phyloP scores from a whole-genome alignment of 2,113 vertebrate species.

The Paracanthobrama guichenoti region DNA sequence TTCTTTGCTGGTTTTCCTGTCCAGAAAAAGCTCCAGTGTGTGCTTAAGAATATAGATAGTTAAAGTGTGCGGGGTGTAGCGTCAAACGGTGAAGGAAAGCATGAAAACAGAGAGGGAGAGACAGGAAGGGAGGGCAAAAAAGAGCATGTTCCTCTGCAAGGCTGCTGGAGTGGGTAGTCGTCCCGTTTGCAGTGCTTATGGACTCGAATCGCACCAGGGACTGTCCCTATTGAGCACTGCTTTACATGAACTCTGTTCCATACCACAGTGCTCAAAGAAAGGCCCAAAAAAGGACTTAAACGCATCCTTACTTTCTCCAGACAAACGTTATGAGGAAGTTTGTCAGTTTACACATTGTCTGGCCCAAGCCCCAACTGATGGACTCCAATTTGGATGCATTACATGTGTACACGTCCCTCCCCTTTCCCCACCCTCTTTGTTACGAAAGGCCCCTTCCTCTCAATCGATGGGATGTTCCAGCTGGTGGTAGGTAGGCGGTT shows the following conservation, averaged over 20 bases:
- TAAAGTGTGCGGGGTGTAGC: conserved; percentile 46
- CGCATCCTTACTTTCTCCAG: conserved; percentile 64
- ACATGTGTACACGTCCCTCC: conserved; percentile 57
- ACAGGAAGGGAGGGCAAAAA: conserved; percentile 75
- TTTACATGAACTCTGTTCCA: conserved; percentile 84
- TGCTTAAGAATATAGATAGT: conserved; percentile 47
- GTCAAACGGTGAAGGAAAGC: conserved; percentile 77
- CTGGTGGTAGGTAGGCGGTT: conserved; percentile 87
- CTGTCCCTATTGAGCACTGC: conserved; percentile 85
- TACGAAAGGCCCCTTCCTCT: conserved; percentile 77
- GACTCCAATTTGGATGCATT: conserved; percentile 82
- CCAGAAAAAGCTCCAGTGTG: conserved; percentile 36
- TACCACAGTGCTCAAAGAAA: conserved; percentile 32
- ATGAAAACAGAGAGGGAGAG: conserved; percentile 66
- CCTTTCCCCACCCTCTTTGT: conserved; percentile 73
- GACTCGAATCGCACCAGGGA: conserved; percentile 88
- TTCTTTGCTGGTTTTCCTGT: conserved; percentile 79
- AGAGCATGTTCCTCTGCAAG: conserved; percentile 81
- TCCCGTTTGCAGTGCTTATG: conserved; percentile 85
- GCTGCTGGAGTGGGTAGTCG: conserved; percentile 81
- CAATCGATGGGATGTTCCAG: conserved; percentile 64
- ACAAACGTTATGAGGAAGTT: conserved; percentile 67
- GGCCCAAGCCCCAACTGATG: conserved; percentile 67
- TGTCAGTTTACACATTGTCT: conserved; percentile 67
- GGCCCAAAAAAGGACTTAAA: conserved; percentile 46